Percentiles rank a stretch among this genome's conserved stretches.
phyloP scores from a whole-genome alignment of 2,888 invertebrate species.

The Ecliptopera silaceata region DNA sequence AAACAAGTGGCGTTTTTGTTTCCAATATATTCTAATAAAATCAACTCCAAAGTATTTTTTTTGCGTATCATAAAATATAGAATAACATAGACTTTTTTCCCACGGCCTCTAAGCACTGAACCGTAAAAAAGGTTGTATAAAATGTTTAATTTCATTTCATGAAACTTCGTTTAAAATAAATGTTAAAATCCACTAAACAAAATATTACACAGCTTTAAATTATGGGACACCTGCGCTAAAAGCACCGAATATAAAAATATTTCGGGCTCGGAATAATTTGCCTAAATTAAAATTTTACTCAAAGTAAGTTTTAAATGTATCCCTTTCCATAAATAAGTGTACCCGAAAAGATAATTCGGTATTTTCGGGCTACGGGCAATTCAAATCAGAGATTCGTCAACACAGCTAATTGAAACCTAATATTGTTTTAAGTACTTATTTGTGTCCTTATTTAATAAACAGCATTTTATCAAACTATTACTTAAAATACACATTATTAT shows the following conservation, averaged over 20 bases:
- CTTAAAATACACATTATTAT: too few species aligned
- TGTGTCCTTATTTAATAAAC: neutral
- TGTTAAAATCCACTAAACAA: neutral
- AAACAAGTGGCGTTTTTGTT: too few species aligned
- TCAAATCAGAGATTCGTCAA: neutral
- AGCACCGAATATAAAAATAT: slow-evolving; percentile 27
- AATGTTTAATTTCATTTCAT: too few species aligned
- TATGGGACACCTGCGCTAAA: slow-evolving; percentile 28
- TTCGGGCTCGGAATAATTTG: slow-evolving; percentile 20
- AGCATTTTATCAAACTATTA: too few species aligned
- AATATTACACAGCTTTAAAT: slow-evolving; percentile 27
- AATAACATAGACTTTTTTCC: too few species aligned
- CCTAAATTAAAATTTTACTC: slow-evolving; percentile 32
- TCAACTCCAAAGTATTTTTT: too few species aligned
- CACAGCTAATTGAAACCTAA: too few species aligned
- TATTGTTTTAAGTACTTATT: neutral
- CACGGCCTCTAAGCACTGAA: too few species aligned
- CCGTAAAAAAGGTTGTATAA: too few species aligned
- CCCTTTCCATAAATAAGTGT: slow-evolving; percentile 29
- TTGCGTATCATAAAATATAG: too few species aligned
- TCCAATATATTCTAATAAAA: too few species aligned
- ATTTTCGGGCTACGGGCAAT: slow-evolving; percentile 21
- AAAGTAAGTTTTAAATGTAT: slow-evolving; percentile 13
- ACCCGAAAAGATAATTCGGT: slow-evolving; percentile 25
- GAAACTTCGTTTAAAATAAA: too few species aligned